phyloP scores from a whole-genome alignment of 2,113 vertebrate genomes.

The Sylvietta virens region DNA sequence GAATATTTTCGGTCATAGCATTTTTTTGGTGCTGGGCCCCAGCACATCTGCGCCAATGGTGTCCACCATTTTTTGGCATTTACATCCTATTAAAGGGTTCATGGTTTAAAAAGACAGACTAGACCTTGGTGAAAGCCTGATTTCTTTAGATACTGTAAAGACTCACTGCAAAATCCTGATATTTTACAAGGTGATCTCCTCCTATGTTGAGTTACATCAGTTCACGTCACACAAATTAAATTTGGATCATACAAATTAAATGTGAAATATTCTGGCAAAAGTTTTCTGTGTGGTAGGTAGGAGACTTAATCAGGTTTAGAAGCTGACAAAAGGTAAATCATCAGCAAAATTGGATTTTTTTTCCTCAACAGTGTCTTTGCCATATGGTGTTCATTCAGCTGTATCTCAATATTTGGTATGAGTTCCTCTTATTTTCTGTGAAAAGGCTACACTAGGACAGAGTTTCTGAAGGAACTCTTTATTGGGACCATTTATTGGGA shows the following conservation, averaged over 20 bases:
- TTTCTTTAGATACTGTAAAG: background rate
- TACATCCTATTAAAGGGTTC: background rate
- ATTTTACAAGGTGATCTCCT: background rate
- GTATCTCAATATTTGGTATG: background rate
- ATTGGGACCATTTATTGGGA: background rate
- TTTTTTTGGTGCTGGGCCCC: background rate
- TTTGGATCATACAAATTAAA: background rate
- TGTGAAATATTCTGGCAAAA: background rate
- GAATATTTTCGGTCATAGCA: rapidly evolving
- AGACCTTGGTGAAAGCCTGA: background rate
- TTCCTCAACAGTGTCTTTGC: background rate
- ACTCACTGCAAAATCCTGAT: background rate
- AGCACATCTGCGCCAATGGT: background rate
- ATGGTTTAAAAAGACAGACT: background rate
- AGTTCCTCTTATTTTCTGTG: background rate
- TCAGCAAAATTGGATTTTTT: background rate
- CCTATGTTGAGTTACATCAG: background rate
- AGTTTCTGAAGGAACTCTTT: background rate
- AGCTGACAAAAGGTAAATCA: background rate
- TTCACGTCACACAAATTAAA: background rate
- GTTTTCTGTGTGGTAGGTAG: background rate
- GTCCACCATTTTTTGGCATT: background rate
- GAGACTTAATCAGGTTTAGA: background rate
- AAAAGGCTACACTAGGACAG: background rate
- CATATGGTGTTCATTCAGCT: background rate